phyloP scores from a whole-genome alignment of 2,888 invertebrate species.

The Nephrotoma flavescens region DNA sequence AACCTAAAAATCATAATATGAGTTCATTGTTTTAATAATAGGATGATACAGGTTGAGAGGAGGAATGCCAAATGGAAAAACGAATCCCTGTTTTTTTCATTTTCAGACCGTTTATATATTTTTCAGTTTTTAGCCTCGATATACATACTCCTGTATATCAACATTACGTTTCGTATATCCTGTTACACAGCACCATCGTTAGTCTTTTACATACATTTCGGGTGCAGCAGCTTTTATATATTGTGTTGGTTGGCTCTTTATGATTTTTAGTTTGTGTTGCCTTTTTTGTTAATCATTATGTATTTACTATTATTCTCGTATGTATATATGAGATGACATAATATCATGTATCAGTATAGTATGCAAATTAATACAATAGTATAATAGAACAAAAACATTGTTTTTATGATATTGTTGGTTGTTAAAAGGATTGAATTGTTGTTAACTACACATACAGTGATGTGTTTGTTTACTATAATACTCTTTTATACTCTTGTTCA shows the following conservation, averaged over 20 bases:
- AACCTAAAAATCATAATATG: neutral
- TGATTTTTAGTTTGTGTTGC: neutral
- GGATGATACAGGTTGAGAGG: neutral
- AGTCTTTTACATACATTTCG: neutral
- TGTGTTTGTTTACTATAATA: too few species aligned
- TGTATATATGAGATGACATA: neutral
- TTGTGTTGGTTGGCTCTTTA: neutral
- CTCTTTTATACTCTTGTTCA: too few species aligned
- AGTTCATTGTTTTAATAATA: neutral
- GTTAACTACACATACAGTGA: neutral
- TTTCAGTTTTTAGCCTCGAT: neutral
- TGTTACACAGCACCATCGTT: neutral
- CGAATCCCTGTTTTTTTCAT: neutral
- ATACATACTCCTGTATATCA: neutral
- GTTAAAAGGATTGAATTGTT: neutral
- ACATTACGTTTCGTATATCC: neutral
- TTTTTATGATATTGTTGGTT: neutral
- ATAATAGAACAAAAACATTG: neutral
- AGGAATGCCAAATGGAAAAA: neutral
- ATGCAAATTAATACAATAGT: neutral
- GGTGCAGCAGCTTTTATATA: neutral
- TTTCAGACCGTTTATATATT: neutral
- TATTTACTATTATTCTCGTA: neutral
- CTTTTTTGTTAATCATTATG: neutral
- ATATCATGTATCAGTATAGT: neutral